Conservation (phyloP, 1,140 invertebrate species). For the Nebria ingens region DNA sequence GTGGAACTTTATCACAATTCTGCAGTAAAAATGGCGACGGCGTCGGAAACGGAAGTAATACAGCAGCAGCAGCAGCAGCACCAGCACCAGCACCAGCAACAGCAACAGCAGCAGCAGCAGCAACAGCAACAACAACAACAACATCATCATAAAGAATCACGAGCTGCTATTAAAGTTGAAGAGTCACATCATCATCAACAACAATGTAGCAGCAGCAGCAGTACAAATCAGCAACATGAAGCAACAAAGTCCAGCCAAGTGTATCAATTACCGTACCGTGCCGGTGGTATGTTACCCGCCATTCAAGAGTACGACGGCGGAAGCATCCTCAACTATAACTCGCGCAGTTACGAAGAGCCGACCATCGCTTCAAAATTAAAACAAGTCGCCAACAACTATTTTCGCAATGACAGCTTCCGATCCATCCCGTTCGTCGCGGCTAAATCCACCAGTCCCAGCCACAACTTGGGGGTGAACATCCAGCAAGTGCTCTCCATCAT, state of each 20-base stretch:
- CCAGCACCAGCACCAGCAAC: no score
- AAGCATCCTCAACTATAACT: not conserved
- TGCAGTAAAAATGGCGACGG: constrained; percentile 28
- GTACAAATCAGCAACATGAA: constrained; percentile 2
- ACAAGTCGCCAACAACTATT: constrained; percentile 36
- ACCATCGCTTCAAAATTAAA: constrained; percentile 42
- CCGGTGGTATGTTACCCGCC: no score
- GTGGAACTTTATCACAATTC: constrained; percentile 40
- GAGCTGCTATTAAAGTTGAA: not conserved
- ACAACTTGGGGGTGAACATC: constrained; percentile 46
- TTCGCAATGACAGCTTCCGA: constrained; percentile 36
- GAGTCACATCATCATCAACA: not conserved
- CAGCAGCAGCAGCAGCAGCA: not conserved
- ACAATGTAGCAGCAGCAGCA: not conserved
- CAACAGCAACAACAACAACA: not conserved
- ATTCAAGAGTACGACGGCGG: constrained; percentile 4
- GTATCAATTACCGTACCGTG: not conserved
- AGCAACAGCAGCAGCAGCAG: not conserved
- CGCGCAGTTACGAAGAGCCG: constrained; percentile 38
- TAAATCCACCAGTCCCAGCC: constrained; percentile 40
- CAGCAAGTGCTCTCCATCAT: constrained; percentile 44
- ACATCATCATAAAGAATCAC: not conserved
- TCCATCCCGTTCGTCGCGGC: constrained; percentile 45
- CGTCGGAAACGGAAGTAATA: constrained; percentile 24
- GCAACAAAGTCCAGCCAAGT: not conserved